These are phyloP conservation scores for Calliphora vomitoria DNA, from an alignment of 2,888 invertebrate genomes.

Conservation along the genomic window DNA sequence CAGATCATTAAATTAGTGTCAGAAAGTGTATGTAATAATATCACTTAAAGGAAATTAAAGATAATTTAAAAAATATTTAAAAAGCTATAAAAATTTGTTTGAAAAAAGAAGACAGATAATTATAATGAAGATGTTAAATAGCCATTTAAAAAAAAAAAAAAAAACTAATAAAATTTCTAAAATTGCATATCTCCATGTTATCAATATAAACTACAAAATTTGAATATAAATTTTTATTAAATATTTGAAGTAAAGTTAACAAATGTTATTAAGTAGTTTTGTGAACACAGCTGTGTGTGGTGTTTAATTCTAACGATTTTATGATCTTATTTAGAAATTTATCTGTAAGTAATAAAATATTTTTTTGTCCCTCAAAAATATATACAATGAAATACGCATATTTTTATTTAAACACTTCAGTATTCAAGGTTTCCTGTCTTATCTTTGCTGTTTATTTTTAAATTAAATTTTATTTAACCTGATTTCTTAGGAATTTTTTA, in stretches of 20 bases:
- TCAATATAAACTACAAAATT: not conserved
- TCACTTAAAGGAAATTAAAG: not conserved
- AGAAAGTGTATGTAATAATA: not conserved
- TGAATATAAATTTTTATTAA: constrained; percentile 23
- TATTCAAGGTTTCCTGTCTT: constrained; percentile 44
- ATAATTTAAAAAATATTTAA: constrained; percentile 11
- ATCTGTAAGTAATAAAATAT: constrained; percentile 42
- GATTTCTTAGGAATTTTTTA: constrained; percentile 55
- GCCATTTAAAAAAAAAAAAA: not conserved
- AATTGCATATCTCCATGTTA: constrained; percentile 8
- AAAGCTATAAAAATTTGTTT: constrained; percentile 16
- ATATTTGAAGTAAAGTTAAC: constrained; percentile 22
- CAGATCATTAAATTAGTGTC: not conserved
- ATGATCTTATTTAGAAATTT: constrained; percentile 23
- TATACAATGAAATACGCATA: too few species aligned
- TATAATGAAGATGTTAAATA: not conserved
- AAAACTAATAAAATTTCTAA: constrained; percentile 6
- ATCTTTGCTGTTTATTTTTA: constrained; percentile 20
- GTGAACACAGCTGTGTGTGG: constrained; percentile 52
- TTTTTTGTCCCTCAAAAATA: not conserved
- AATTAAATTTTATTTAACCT: constrained; percentile 49
- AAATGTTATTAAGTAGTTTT: constrained; percentile 10
- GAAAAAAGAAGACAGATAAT: not conserved
- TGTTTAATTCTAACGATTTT: constrained; percentile 39
- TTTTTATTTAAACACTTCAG: constrained; percentile 7